phyloP scores from a whole-genome alignment of 2,113 vertebrate species.

The Spilogale gracilis region DNA sequence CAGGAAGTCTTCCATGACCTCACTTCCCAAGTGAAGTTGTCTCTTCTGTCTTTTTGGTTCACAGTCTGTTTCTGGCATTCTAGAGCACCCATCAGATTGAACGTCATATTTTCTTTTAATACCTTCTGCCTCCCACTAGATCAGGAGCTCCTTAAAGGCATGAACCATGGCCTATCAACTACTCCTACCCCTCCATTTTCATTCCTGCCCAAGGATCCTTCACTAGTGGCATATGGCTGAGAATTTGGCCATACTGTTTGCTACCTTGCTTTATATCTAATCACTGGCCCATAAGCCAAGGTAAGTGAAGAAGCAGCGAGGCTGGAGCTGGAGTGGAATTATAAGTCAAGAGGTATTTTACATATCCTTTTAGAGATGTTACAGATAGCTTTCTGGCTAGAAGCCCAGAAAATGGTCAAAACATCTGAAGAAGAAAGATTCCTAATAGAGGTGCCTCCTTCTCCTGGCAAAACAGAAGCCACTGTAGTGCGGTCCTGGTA shows the following conservation, averaged over 20 bases:
- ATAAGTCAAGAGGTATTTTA: slow-evolving; percentile 57
- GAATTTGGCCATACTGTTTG: neutral
- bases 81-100: neutral
- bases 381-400: slow-evolving; percentile 41
- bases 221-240: neutral
- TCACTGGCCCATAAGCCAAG: neutral
- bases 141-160: neutral
- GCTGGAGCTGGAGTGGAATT: slow-evolving; percentile 53
- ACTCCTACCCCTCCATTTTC: neutral
- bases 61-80: neutral
- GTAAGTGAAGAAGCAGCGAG: slow-evolving; percentile 43
- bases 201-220: slow-evolving; percentile 4
- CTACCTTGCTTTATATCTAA: slow-evolving; percentile 32
- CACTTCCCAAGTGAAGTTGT: neutral
- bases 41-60: slow-evolving; percentile 10
- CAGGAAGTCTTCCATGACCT: neutral
- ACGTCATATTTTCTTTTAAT: slow-evolving; percentile 40
- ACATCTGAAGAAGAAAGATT: slow-evolving; percentile 56
- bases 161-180: neutral
- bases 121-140: neutral
- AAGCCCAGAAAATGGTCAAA: slow-evolving; percentile 53
- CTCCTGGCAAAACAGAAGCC: slow-evolving; percentile 42
- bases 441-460: slow-evolving; percentile 29
- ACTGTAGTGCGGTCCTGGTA: neutral
- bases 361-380: slow-evolving; percentile 45